phyloP scores from a whole-genome alignment of 2,888 invertebrate genomes.

The Sepiola atlantica region DNA sequence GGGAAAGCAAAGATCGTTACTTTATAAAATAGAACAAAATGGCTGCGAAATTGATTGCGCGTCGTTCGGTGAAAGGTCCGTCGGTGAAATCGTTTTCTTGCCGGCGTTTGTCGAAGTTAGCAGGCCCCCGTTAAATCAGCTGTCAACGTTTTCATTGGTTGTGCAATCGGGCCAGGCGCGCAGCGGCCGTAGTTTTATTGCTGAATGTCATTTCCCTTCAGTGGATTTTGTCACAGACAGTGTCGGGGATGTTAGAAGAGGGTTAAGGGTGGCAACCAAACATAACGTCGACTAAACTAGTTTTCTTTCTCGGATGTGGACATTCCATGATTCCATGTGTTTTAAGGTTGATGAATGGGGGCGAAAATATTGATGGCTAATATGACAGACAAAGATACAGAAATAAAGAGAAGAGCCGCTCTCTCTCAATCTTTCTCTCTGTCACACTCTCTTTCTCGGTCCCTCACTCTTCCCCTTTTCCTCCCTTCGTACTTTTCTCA shows the following conservation, averaged over 20 bases:
- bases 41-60: not conserved
- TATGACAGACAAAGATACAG: not conserved
- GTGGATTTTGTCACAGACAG: not conserved
- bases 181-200: not conserved
- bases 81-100: not conserved
- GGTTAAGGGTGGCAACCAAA: not conserved
- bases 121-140: not conserved
- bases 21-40: not conserved
- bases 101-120: not conserved
- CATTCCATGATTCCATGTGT: not conserved
- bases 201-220: not conserved
- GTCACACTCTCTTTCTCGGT: no score
- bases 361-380: not conserved
- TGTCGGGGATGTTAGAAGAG: not conserved
- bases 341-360: not conserved
- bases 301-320: not conserved
- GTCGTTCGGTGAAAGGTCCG: not conserved
- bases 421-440: no score
- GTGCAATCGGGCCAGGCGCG: not conserved
- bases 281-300: not conserved
- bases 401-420: not conserved
- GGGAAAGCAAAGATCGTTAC: not conserved
- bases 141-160: not conserved
- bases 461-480: no score
- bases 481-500: no score